Evolutionary conservation across 2,113 vertebrate species (phyloP).

Genomic region (Tachycineta bicolor): DNA sequence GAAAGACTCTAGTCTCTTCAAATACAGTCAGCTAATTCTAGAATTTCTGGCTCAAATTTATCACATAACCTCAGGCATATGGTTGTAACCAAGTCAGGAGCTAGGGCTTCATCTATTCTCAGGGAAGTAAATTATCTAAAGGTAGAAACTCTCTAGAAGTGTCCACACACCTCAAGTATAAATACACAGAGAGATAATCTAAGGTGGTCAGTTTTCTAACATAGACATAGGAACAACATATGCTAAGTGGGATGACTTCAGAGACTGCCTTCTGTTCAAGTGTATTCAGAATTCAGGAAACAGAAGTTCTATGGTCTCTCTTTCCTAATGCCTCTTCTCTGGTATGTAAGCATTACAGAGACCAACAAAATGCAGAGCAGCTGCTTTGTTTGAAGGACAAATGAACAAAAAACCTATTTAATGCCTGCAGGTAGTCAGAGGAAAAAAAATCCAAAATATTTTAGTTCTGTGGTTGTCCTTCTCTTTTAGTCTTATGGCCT

Average conservation of each 20-base stretch:
- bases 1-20: not conserved
- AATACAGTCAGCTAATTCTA: not conserved
- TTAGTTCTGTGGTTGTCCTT: not conserved
- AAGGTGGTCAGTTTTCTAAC: not conserved
- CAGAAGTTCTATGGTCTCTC: not conserved
- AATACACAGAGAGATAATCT: not conserved
- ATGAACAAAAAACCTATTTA: not conserved
- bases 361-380: not conserved
- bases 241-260: not conserved
- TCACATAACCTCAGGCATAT: not conserved
- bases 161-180: not conserved
- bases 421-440: not conserved
- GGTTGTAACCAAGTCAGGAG: not conserved
- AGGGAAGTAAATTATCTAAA: not conserved
- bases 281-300: not conserved
- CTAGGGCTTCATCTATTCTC: not conserved
- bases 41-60: not conserved
- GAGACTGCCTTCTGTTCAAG: not conserved
- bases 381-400: not conserved
- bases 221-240: not conserved
- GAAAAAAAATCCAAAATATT: fast-evolving
- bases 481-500: not conserved
- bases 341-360: not conserved
- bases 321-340: not conserved
- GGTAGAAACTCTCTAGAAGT: not conserved